Evolutionary conservation across 2,113 vertebrate genomes (phyloP).

Genomic region (Boleophthalmus pectinirostris): DNA sequence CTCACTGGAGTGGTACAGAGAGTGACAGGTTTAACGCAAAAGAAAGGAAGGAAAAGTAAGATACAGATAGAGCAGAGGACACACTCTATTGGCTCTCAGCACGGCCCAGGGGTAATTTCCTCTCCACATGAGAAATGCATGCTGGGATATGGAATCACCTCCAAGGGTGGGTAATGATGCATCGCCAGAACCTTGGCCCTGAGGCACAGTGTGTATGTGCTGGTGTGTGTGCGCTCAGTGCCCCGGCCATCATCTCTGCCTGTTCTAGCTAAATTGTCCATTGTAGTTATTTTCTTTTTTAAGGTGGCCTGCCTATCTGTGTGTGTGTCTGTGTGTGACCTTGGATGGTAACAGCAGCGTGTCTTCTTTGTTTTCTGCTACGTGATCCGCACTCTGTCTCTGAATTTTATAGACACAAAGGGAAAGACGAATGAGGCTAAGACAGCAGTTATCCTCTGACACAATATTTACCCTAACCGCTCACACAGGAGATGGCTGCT

Average conservation of each 20-base stretch:
- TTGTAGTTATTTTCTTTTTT: conserved; percentile 73
- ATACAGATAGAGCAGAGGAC: conserved; percentile 61
- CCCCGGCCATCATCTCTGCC: conserved; percentile 67
- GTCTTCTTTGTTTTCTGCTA: conserved; percentile 30
- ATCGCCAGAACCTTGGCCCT: conserved; percentile 77
- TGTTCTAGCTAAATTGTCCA: conserved; percentile 73
- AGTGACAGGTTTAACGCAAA: conserved; percentile 51
- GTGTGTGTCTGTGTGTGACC: conserved; percentile 54
- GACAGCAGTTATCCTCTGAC: neutral
- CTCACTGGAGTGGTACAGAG: conserved; percentile 45
- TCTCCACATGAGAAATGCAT: conserved; percentile 79
- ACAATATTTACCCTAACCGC: neutral
- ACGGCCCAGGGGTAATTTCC: conserved; percentile 77
- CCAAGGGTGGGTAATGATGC: conserved; percentile 79
- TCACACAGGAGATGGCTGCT: conserved; percentile 7
- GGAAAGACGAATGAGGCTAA: conserved; percentile 13
- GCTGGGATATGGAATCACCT: conserved; percentile 78
- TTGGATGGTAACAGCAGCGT: conserved; percentile 53
- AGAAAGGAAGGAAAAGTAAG: conserved; percentile 39
- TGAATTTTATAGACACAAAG: conserved; percentile 15
- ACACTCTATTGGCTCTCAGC: conserved; percentile 74
- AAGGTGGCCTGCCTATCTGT: conserved; percentile 45
- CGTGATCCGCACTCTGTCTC: conserved; percentile 31
- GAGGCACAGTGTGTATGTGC: conserved; percentile 62
- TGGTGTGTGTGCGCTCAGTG: conserved; percentile 25